A percentile compares a stretch with the other conserved stretches of the same genome.
Evolutionary conservation across 2,113 vertebrate genomes (phyloP).

Genomic region (Cynoglossus semilaevis): DNA sequence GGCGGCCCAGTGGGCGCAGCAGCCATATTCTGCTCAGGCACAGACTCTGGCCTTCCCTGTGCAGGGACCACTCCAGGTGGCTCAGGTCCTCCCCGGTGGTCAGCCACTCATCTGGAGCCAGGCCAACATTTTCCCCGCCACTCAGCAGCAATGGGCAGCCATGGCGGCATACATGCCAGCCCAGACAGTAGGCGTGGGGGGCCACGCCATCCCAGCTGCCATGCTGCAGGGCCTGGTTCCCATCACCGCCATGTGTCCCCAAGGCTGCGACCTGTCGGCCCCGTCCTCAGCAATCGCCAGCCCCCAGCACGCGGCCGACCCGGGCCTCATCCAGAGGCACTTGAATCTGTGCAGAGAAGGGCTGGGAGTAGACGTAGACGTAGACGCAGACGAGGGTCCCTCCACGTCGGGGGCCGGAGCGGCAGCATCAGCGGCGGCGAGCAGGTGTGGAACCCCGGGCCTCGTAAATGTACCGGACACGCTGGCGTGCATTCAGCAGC

Average conservation of each 20-base stretch:
- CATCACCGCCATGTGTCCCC: slow-evolving; percentile 84
- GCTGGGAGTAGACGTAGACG: slow-evolving; percentile 47
- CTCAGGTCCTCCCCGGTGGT: slow-evolving; percentile 94
- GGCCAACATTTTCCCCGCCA: slow-evolving; percentile 89
- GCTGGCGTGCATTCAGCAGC: slow-evolving; percentile 88
- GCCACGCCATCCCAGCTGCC: slow-evolving; percentile 88
- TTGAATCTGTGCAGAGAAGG: slow-evolving; percentile 59
- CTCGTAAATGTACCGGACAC: slow-evolving; percentile 77
- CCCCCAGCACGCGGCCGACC: slow-evolving; percentile 83
- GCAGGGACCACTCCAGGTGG: slow-evolving; percentile 77
- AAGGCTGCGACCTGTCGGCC: slow-evolving; percentile 82
- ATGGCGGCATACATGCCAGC: slow-evolving; percentile 96
- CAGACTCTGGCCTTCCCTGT: slow-evolving; percentile 88
- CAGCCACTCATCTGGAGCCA: slow-evolving; percentile 96
- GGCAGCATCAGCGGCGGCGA: slow-evolving; percentile 48
- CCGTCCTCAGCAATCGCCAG: slow-evolving; percentile 84
- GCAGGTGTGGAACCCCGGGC: slow-evolving; percentile 66
- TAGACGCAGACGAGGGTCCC: slow-evolving; percentile 65
- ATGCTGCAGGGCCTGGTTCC: slow-evolving; percentile 93
- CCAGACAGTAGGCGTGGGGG: slow-evolving; percentile 86
- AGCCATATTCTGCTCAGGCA: slow-evolving; percentile 84
- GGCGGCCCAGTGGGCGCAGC: slow-evolving; percentile 96
- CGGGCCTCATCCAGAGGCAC: slow-evolving; percentile 71
- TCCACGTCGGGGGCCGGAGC: slow-evolving; percentile 50
- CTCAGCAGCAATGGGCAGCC: slow-evolving; percentile 94